Base-by-base conservation (phyloP, 1,140 invertebrate species). In the Panonychus citri region DNA sequence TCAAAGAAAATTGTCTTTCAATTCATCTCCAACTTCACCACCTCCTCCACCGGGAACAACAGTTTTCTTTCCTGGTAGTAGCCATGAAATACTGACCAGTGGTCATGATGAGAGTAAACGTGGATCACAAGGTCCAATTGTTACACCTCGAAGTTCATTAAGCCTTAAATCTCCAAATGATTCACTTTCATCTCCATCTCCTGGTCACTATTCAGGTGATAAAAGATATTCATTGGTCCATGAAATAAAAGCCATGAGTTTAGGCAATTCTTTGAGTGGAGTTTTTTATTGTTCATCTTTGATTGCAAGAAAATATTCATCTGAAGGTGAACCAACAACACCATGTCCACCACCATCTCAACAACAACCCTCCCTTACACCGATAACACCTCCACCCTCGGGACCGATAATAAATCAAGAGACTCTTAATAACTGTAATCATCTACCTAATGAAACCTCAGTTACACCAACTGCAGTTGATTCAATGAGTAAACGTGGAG, bases 201-300 rank as follows among this genome's bases (percentile, higher is more conserved):
- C 53, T 10, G 7, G 21, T 10, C n/a, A n/a, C 10, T 39, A 28
- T 48, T 26, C 25, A 8, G 40, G 24, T n/a, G 28, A 25, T 21
- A 55, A 55, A 55, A 34, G 39, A 3, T 43, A 26, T 24, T 54
- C 39, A 15, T 7, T 60, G 10, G 21, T 60, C 8, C 59, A 60
- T 17, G 59, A 60, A 28, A 51, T 60, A 12, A 56, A 50, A 26
- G 53, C 40, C 8, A 26, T 60, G 1, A 57, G 52, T 42, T 52
- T 56, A 26, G 24, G 59, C 13, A 60, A 57, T 26, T 54, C 51
- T 27, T 40, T 60, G 26, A 34, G 39, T 15, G 59, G 59, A 27
- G 46, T 60, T 28, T 60, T 60, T 40, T 60, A 60, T 48, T 43
- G 50, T n/a, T 57, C 55, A 8, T 58, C 55, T 37, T 37, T 59